Percentiles rank a stretch among this genome's conserved stretches.
These are phyloP conservation scores for Nannoperca australis DNA, from an alignment of 2,797 vertebrate species.

Conservation along the genomic window DNA sequence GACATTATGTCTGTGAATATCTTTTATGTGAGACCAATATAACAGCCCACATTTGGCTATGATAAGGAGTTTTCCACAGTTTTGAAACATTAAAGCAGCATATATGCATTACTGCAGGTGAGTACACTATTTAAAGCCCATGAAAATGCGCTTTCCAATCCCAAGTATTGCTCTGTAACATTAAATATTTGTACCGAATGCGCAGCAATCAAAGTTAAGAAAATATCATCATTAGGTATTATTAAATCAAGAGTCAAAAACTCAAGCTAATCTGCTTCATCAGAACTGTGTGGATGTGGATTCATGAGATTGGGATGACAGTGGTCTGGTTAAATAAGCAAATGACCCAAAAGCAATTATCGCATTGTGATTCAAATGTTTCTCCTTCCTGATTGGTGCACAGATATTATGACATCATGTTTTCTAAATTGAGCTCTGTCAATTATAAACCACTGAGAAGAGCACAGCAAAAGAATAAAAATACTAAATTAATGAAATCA, in stretches of 20 bases:
- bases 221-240: background rate
- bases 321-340: background rate
- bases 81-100: slow-evolving; percentile 22
- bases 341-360: background rate
- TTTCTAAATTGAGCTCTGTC: background rate
- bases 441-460: background rate
- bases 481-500: background rate
- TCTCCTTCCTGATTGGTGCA: background rate
- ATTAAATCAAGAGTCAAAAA: slow-evolving; percentile 2
- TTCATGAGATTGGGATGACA: background rate
- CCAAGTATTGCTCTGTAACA: background rate
- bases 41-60: slow-evolving; percentile 15
- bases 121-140: background rate
- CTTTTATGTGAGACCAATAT: slow-evolving; percentile 22
- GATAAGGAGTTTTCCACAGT: slow-evolving; percentile 26
- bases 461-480: background rate
- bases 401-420: too few species aligned
- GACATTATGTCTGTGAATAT: slow-evolving; percentile 50
- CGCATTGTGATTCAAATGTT: background rate
- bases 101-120: slow-evolving; percentile 19
- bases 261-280: background rate
- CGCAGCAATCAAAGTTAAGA: slow-evolving; percentile 3
- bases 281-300: background rate
- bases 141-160: background rate
- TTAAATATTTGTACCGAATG: slow-evolving; percentile 7